These are phyloP conservation scores for Drosophila mimetica DNA, from an alignment of 2,888 invertebrate species.

Conservation along the genomic window DNA sequence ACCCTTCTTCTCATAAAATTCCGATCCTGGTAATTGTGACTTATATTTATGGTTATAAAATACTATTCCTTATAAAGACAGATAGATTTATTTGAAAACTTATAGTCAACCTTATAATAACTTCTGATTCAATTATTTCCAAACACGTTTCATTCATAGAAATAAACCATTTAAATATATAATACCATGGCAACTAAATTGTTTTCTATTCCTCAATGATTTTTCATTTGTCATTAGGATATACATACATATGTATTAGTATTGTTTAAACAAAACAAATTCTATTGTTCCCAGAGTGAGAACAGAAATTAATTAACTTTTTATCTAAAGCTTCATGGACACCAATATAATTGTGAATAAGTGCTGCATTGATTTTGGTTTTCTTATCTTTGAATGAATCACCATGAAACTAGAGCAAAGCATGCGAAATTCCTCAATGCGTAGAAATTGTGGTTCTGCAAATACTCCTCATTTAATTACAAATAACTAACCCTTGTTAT, in stretches of 20 bases:
- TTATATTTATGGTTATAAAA: too few relatives aligned
- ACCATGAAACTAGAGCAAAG: not conserved
- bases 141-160: not conserved
- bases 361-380: not conserved
- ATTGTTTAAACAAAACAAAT: not conserved
- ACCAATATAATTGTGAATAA: not conserved
- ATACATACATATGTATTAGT: too few relatives aligned
- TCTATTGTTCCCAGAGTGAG: not conserved
- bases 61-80: not conserved
- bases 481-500: not conserved
- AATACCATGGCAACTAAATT: not conserved
- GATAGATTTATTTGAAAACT: not conserved
- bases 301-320: not conserved
- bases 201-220: not conserved
- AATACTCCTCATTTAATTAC: not conserved
- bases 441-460: not conserved
- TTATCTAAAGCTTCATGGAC: not conserved
- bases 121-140: not conserved
- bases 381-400: conserved; percentile 20
- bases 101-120: not conserved
- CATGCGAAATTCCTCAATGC: not conserved
- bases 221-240: not conserved
- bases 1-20: too few relatives aligned
- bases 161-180: not conserved
- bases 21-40: not conserved